Evolutionary conservation across 37 sponge, comb jelly and placozoan species (phyloP), one percentile per base, ranked within the genome.

Genomic region (Chondrilla cf. caribensis): DNA sequence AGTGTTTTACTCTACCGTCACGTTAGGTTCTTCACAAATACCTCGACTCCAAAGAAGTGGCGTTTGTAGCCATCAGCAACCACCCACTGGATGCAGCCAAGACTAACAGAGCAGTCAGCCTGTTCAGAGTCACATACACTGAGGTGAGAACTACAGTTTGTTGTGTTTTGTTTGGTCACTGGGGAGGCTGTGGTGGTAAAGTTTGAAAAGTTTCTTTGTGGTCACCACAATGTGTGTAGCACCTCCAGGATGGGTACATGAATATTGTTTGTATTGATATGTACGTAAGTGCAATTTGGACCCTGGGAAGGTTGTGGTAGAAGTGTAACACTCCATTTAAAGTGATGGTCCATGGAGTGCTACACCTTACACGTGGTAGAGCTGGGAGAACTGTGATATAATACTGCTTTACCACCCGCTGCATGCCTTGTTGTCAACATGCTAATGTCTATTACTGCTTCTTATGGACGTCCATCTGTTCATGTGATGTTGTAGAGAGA

Each of bases 31-130:
- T 83, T 1, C 84, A 83, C 75, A 44, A 70, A 29, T 83, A 72
- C 58, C 60, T 83, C 2, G 84, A 83, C 58, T 38, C 31, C 19
- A 29, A 37, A 14, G 58, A 51, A 25, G 75, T 83, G 14, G 67
- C 84, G 25, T 83, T 83, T 73, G 84, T 83, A 18, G 84, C 84
- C 55, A 83, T 83, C 28, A 72, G 73, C 41, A 83, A 83, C 65
- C 55, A 83, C 33, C 58, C 38, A 33, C 54, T 83, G 32, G 84
- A 83, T 33, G 73, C 84, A 47, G 84, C 84, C 65, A 83, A 83
- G 73, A 44, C 73, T 17, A 83, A 83, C 75, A 38, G 84, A 28
- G 75, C 75, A 44, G 84, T 79, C 54, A 72, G 51, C 44, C 55
- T 83, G 31, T 72, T 76, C 43, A 73, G 76, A 39, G 76, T 43